A percentile compares a stretch with the other conserved stretches of the same genome.
These are phyloP conservation scores for Crocidura indochinensis DNA, from an alignment of 2,797 vertebrate species.

Conservation along the genomic window DNA sequence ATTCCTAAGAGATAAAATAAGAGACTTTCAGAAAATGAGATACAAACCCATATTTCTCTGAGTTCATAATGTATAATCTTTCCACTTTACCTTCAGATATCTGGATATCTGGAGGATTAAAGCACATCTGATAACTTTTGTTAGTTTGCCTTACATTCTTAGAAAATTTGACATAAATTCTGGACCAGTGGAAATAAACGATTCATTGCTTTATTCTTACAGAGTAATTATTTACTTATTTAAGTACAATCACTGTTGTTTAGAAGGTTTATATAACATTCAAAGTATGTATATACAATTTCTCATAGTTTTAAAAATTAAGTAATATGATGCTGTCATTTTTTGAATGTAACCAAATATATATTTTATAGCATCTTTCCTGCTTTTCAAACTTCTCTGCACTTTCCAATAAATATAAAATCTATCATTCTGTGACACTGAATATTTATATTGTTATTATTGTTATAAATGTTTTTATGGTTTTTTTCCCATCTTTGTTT, in stretches of 20 bases:
- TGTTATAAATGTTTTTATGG: neutral
- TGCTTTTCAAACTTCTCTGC: neutral
- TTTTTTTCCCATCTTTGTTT: neutral
- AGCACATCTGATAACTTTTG: neutral
- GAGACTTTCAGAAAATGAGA: neutral
- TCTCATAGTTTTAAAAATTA: neutral
- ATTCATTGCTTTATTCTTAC: neutral
- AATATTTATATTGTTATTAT: neutral
- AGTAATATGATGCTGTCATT: neutral
- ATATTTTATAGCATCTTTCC: neutral
- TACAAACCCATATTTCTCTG: neutral
- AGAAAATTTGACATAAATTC: neutral
- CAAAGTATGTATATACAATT: no score
- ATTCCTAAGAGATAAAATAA: neutral
- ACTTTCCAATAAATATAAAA: neutral
- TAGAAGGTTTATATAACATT: neutral
- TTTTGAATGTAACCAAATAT: neutral
- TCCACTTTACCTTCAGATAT: neutral
- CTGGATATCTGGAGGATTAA: neutral
- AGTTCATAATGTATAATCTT: neutral
- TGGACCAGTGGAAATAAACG: neutral
- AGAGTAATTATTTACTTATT: neutral
- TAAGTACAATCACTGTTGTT: neutral
- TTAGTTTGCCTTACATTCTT: neutral
- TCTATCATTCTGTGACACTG: neutral